These are phyloP conservation scores for Silurus asotus DNA, from an alignment of 2,113 vertebrate species.

Conservation along the genomic window DNA sequence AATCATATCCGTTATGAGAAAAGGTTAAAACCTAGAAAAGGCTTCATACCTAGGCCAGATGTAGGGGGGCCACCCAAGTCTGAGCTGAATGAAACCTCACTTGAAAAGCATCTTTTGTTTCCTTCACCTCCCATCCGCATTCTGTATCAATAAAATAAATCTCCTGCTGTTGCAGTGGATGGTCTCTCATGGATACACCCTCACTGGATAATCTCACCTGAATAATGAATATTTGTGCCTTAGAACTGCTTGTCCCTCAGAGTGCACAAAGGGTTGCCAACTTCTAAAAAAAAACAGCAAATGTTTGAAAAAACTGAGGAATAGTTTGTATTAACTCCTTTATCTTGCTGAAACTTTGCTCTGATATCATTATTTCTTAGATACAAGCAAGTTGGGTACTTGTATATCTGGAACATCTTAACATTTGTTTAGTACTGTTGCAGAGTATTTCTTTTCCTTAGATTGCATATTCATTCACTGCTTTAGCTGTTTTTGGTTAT, in stretches of 20 bases:
- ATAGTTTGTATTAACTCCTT: neutral
- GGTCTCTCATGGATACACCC: neutral
- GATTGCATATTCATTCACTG: neutral
- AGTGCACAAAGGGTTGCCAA: neutral
- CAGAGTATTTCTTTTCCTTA: neutral
- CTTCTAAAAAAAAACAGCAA: no score
- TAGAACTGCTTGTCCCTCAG: neutral
- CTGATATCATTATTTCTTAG: neutral
- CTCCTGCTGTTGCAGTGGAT: neutral
- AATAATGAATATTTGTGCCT: neutral
- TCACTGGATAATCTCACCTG: neutral
- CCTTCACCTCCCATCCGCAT: slow-evolving; percentile 1
- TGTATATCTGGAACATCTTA: neutral
- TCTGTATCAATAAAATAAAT: slow-evolving; percentile 32
- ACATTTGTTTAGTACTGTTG: neutral
- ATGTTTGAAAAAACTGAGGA: no score
- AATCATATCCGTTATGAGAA: neutral
- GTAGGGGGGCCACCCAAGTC: neutral
- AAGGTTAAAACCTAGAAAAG: neutral
- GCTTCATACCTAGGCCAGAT: neutral
- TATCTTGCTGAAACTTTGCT: neutral
- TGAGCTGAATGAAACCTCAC: neutral
- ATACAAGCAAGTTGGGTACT: neutral
- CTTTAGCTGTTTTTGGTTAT: neutral
- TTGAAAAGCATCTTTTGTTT: slow-evolving; percentile 10